phyloP scores from a whole-genome alignment of 1,140 invertebrate species.

The Aphelenchoides besseyi region DNA sequence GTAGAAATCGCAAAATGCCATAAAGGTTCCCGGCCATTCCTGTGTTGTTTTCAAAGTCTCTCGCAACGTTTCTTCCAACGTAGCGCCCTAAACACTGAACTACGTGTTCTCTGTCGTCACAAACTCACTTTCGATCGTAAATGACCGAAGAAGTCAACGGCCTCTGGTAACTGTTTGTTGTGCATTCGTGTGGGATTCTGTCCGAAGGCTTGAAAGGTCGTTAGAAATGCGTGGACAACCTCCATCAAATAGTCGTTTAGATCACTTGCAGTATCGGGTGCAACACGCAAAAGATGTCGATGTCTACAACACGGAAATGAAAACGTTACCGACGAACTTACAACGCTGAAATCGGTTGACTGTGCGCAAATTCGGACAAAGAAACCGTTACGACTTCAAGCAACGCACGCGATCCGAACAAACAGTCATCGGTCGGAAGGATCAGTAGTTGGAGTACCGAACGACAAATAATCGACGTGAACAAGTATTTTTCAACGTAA shows the following conservation, averaged over 20 bases:
- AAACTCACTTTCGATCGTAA: background rate
- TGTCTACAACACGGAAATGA: background rate
- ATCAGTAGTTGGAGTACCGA: background rate
- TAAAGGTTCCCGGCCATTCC: conserved; percentile 16
- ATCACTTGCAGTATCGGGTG: background rate
- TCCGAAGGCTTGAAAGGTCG: background rate
- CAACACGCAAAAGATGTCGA: background rate
- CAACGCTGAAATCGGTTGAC: background rate
- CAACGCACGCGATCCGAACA: background rate
- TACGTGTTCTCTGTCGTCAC: background rate
- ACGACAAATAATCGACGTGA: background rate
- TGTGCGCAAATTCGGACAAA: background rate
- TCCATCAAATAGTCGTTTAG: background rate
- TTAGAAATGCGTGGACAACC: background rate
- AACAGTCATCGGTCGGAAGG: conserved; percentile 1
- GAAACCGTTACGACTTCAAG: conserved; percentile 1
- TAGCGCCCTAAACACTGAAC: conserved; percentile 21
- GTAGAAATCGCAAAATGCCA: conserved; percentile 34
- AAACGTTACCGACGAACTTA: background rate
- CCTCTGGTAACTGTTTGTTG: background rate
- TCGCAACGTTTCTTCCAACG: background rate
- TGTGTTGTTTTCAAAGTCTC: background rate
- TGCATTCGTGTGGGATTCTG: conserved; percentile 3
- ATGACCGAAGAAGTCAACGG: background rate
- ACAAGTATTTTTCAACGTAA: background rate